Percentiles rank a stretch among this genome's conserved stretches.
Conservation (phyloP, 2,113 vertebrate species). For the Quiscalus mexicanus region DNA sequence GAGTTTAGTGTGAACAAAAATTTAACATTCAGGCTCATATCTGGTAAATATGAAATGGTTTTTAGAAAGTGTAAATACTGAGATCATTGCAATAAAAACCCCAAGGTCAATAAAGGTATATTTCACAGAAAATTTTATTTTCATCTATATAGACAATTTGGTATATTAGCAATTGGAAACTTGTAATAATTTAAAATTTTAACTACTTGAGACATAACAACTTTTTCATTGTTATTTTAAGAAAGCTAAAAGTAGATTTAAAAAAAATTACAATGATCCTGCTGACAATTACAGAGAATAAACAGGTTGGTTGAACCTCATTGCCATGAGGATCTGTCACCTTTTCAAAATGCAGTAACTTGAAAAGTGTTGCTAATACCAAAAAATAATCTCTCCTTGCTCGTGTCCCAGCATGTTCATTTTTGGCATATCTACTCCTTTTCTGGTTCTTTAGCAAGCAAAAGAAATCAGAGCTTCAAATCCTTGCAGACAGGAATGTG, state of each 20-base stretch:
- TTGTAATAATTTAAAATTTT: background rate
- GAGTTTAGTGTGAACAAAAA: background rate
- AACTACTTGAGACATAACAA: background rate
- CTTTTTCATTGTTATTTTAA: background rate
- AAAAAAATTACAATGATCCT: background rate
- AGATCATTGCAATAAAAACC: background rate
- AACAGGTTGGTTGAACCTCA: background rate
- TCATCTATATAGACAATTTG: background rate
- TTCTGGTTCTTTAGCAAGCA: background rate
- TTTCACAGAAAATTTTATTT: background rate
- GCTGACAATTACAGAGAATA: background rate
- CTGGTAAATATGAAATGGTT: background rate
- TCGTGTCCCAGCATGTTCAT: background rate
- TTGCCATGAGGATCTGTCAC: background rate
- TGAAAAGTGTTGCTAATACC: background rate
- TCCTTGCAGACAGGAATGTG: background rate
- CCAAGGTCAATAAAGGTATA: background rate
- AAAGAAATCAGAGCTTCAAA: background rate
- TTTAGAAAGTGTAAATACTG: background rate
- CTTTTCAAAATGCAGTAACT: background rate
- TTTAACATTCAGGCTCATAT: background rate
- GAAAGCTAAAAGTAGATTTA: background rate
- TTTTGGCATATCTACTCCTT: background rate
- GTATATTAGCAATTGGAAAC: background rate
- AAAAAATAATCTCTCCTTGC: background rate